These are phyloP conservation scores for Phyllostomus discolor DNA, from an alignment of 2,113 vertebrate species.

Conservation along the genomic window DNA sequence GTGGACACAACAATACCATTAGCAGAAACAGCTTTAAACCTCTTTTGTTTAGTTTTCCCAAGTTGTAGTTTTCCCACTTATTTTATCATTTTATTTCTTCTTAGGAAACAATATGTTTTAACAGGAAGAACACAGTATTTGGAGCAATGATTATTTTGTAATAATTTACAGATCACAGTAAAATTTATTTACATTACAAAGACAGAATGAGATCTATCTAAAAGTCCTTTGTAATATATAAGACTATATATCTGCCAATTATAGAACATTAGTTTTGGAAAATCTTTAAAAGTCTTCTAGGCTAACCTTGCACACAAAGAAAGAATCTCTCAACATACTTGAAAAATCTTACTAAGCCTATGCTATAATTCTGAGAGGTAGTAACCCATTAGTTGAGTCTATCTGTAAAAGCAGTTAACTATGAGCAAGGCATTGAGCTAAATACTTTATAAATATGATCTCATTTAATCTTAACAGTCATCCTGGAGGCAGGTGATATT, in stretches of 20 bases:
- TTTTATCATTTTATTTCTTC: slow-evolving; percentile 1
- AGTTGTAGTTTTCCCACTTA: not conserved
- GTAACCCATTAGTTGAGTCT: not conserved
- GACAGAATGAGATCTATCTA: not conserved
- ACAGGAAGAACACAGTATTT: not conserved
- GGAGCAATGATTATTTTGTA: not conserved
- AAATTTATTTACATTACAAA: slow-evolving; percentile 24
- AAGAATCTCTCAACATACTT: not conserved
- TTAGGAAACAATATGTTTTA: slow-evolving; percentile 3
- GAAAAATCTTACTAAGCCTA: slow-evolving; percentile 20
- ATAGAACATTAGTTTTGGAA: not conserved
- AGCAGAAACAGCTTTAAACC: slow-evolving; percentile 2
- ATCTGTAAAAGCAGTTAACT: slow-evolving; percentile 2
- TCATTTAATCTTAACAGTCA: not conserved
- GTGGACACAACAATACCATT: not conserved
- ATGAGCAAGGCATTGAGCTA: not conserved
- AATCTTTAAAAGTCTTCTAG: slow-evolving; percentile 9
- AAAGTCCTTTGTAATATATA: not conserved
- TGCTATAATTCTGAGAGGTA: not conserved
- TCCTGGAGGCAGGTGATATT: not conserved
- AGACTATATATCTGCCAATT: not conserved
- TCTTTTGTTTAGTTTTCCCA: slow-evolving; percentile 13
- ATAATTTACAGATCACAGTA: not conserved
- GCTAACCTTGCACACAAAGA: not conserved
- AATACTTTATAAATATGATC: not conserved